Base-by-base conservation (phyloP, 1,140 invertebrate species). In the Heliothis virescens region DNA sequence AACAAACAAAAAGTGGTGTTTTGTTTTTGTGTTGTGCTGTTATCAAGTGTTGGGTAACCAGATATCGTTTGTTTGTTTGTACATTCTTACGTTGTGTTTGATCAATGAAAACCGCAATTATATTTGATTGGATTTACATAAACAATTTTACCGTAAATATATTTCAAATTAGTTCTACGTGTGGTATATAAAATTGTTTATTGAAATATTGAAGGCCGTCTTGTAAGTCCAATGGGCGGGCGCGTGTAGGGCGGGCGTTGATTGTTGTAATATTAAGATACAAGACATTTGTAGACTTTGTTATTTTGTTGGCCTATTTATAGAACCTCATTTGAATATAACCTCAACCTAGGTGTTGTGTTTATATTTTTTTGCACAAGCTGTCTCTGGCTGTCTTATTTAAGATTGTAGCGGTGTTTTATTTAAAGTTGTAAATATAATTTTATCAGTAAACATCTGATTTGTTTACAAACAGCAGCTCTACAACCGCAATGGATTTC, bases 11-110 rank as follows among this genome's bases (percentile, higher is more conserved):
- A 55, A 57, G 71, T 29, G 53, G 12, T 48, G 48, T 52, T 50
- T 76, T 53, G 59, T 53, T 53, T 50, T 29, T 57, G 63, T 78
- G 63, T 57, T 67, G 75, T 78, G 63, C n/a, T 67, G 77, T 67
- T 62, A 29, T 57, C 21, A n/a, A 34, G 52, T 47, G 57, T 57
- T 53, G 55, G 41, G 21, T 72, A 57, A 79, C 57, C 57, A 41
- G 18, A 29, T 67, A 62, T 52, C 16, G 77, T 13, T 79, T 79
- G 77, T 79, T 79, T 79, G 67, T 79, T 74, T 71, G 12, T 79
- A n/a, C 12, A 18, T 60, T 59, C 48, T 57, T 52, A 16, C 26
- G 21, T 18, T 72, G 67, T 13, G 18, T 34, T 62, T 50, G 48
- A 16, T 29, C 26, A 52, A 16, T 26, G 10, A 9, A 48, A 69